A percentile compares a stretch with the other conserved stretches of the same genome.
phyloP scores from a whole-genome alignment of 1,140 invertebrate genomes.

The Drosophila obscura region DNA sequence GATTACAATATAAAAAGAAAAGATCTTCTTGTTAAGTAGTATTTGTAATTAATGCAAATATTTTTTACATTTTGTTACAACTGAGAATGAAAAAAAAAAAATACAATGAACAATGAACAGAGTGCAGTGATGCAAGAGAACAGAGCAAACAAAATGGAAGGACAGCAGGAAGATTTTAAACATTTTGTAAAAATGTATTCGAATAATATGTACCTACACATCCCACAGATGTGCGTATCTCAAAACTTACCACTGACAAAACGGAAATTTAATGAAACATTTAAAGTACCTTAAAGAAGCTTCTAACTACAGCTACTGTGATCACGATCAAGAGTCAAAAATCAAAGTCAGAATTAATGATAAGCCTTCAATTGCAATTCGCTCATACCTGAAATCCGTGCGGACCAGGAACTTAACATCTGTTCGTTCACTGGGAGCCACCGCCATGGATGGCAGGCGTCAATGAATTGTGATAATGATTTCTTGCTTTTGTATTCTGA shows the following conservation, averaged over 20 bases:
- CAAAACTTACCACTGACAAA: conserved; percentile 68
- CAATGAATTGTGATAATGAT: not conserved
- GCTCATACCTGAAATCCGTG: too few species aligned
- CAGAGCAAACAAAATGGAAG: too few species aligned
- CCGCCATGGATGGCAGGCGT: too few species aligned
- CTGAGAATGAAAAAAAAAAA: conserved; percentile 3
- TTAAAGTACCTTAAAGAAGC: conserved; percentile 72
- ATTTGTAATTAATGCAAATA: conserved; percentile 32
- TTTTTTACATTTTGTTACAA: conserved; percentile 32
- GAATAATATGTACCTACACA: conserved; percentile 66
- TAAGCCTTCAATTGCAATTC: too few species aligned
- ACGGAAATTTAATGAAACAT: conserved; percentile 73
- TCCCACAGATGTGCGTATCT: conserved; percentile 40
- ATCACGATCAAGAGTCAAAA: conserved; percentile 23
- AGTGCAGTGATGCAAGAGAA: not conserved
- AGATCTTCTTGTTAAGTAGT: conserved; percentile 39
- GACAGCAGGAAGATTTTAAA: conserved; percentile 17
- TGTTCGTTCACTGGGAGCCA: too few species aligned
- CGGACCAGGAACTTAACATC: too few species aligned
- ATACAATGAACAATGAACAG: not conserved
- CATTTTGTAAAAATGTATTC: conserved; percentile 52
- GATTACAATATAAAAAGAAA: not conserved
- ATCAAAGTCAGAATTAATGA: conserved; percentile 1
- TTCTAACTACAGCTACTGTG: conserved; percentile 63
- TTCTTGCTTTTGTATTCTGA: conserved; percentile 44